A percentile compares a stretch with the other conserved stretches of the same genome.
Evolutionary conservation across 2,888 invertebrate genomes (phyloP).

Genomic region (Torymus auratus): DNA sequence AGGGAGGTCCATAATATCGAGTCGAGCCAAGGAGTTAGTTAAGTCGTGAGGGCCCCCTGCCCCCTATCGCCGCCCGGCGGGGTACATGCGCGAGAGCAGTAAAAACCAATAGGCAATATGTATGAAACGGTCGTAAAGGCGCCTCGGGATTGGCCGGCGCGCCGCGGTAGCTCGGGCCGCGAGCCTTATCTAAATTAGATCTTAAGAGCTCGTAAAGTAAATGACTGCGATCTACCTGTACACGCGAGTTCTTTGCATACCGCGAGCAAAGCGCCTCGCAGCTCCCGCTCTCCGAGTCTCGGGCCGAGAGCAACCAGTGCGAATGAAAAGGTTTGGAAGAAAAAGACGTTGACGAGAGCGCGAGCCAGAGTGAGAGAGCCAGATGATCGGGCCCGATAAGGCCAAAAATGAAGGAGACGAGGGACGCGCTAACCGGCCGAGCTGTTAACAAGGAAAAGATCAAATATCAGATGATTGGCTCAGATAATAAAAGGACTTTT

Average conservation of each 20-base stretch:
- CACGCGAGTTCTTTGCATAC: conserved; percentile 60
- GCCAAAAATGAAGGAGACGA: conserved; percentile 29
- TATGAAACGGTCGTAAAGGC: conserved; percentile 53
- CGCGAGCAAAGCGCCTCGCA: conserved; percentile 26
- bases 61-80: conserved; percentile 14
- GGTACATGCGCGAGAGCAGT: conserved; percentile 37
- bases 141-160: conserved; percentile 37
- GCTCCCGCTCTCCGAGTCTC: conserved; percentile 2
- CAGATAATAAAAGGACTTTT: conserved; percentile 24
- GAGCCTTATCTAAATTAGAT: conserved; percentile 75
- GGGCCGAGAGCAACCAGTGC: background rate
- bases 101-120: conserved; percentile 49
- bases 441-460: conserved; percentile 48
- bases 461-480: conserved; percentile 46
- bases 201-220: conserved; percentile 70
- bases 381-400: conserved; percentile 59
- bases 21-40: conserved; percentile 16
- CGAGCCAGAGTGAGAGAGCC: conserved; percentile 5
- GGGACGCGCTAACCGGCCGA: conserved; percentile 28
- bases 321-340: background rate
- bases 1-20: no score
- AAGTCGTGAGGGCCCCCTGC: background rate
- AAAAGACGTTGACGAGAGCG: conserved; percentile 37
- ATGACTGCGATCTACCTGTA: conserved; percentile 61
- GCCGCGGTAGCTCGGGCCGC: conserved; percentile 66